These are phyloP conservation scores for Lasioglossum calceatum DNA, from an alignment of 2,888 invertebrate species.

Conservation along the genomic window DNA sequence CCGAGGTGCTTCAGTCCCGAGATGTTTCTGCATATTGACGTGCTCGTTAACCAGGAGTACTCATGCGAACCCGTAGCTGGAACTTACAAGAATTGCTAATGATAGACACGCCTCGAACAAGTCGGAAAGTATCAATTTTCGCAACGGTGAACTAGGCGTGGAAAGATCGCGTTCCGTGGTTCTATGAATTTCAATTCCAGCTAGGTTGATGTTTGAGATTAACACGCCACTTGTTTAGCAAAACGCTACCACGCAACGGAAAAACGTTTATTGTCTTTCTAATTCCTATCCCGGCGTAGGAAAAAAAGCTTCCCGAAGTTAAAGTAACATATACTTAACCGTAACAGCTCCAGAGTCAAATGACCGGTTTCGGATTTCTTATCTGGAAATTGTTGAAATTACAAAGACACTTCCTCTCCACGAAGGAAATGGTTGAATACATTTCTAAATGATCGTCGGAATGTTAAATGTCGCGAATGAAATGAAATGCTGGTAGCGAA, in stretches of 20 bases:
- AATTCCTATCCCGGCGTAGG: background rate
- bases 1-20: background rate
- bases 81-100: background rate
- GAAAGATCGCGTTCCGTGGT: background rate
- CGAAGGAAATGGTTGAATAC: background rate
- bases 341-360: background rate
- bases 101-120: background rate
- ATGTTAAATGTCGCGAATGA: too few species aligned
- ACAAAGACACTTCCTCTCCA: background rate
- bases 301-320: background rate
- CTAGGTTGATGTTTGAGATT: background rate
- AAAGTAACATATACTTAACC: background rate
- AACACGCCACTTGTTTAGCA: background rate
- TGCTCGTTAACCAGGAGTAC: background rate
- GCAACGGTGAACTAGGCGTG: background rate
- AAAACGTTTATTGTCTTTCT: constrained; percentile 5
- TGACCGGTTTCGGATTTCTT: background rate
- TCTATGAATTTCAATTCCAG: constrained; percentile 1
- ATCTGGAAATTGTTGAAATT: background rate
- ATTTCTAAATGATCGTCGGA: background rate
- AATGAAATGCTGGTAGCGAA: background rate
- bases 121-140: constrained; percentile 17
- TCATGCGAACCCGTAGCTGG: background rate
- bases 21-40: background rate
- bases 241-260: background rate